These are phyloP conservation scores for Epinotia demarniana DNA, from an alignment of 2,888 invertebrate genomes.

Conservation along the genomic window DNA sequence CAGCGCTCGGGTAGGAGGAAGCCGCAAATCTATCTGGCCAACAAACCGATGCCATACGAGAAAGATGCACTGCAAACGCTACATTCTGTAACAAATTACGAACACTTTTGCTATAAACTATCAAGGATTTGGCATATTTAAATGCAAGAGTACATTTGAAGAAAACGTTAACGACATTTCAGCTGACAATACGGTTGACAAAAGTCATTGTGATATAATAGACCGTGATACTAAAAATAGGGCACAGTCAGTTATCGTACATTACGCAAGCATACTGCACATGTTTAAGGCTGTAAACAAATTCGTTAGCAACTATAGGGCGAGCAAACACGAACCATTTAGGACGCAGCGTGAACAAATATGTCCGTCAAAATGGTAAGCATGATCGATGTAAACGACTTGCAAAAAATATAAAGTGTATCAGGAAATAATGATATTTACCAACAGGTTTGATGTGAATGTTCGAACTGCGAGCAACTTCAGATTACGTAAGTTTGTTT, in stretches of 20 bases:
- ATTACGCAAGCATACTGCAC: constrained; percentile 59
- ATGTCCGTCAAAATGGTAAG: constrained; percentile 45
- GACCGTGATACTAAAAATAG: constrained; percentile 59
- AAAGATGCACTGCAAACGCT: not conserved
- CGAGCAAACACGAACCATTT: constrained; percentile 54
- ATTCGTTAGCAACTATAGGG: constrained; percentile 65
- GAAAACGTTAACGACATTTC: constrained; percentile 28
- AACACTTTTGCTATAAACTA: not conserved
- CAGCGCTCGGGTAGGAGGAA: constrained; percentile 54
- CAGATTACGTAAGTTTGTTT: constrained; percentile 67
- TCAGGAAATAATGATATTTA: constrained; percentile 59
- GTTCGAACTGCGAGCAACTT: constrained; percentile 58
- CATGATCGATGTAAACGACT: constrained; percentile 56
- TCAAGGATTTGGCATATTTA: not conserved
- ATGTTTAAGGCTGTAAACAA: constrained; percentile 61
- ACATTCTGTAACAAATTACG: not conserved
- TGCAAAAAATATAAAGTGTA: constrained; percentile 57
- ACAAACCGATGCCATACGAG: constrained; percentile 38
- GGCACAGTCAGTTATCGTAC: constrained; percentile 62
- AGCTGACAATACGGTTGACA: constrained; percentile 51
- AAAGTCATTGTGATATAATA: constrained; percentile 58
- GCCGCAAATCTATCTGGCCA: constrained; percentile 55
- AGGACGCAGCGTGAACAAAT: constrained; percentile 37
- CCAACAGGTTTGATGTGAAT: constrained; percentile 54
- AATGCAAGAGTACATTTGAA: not conserved